These are phyloP conservation scores for Linurgus olivaceus DNA, from an alignment of 2,797 vertebrate species.

Conservation along the genomic window DNA sequence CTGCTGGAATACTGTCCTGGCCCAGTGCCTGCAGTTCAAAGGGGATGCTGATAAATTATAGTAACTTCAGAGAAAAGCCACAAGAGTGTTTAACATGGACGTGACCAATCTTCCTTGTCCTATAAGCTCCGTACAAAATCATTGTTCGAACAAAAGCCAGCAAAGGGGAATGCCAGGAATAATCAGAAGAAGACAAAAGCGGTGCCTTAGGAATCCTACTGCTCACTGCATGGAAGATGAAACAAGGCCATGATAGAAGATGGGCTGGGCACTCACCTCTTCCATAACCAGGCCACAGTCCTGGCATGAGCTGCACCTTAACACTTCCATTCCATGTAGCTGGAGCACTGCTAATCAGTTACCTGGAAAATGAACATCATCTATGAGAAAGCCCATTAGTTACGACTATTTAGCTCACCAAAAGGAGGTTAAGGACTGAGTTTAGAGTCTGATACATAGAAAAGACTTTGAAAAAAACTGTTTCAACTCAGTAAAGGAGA, in stretches of 20 bases:
- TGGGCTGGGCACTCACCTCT: not conserved
- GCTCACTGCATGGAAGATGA: not conserved
- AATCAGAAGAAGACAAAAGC: not conserved
- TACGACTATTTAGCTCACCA: not conserved
- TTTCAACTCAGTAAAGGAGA: not conserved
- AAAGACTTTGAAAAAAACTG: not conserved
- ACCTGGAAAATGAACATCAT: not conserved
- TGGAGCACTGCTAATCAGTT: not conserved
- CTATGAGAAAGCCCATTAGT: not conserved
- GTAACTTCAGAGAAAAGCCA: not conserved
- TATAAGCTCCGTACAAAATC: not conserved
- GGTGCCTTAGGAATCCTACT: not conserved
- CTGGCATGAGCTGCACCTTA: not conserved
- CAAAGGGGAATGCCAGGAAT: not conserved
- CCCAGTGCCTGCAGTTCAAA: not conserved
- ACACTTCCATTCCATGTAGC: not conserved
- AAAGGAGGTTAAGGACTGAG: not conserved
- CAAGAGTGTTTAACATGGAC: not conserved
- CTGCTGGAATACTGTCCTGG: not conserved
- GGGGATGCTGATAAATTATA: not conserved
- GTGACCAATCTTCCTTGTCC: not conserved
- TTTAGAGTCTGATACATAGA: not conserved
- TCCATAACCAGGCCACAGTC: not conserved
- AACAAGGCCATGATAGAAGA: not conserved
- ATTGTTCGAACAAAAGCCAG: not conserved